phyloP scores from a whole-genome alignment of 2,113 vertebrate species.

The Crotalus viridis region DNA sequence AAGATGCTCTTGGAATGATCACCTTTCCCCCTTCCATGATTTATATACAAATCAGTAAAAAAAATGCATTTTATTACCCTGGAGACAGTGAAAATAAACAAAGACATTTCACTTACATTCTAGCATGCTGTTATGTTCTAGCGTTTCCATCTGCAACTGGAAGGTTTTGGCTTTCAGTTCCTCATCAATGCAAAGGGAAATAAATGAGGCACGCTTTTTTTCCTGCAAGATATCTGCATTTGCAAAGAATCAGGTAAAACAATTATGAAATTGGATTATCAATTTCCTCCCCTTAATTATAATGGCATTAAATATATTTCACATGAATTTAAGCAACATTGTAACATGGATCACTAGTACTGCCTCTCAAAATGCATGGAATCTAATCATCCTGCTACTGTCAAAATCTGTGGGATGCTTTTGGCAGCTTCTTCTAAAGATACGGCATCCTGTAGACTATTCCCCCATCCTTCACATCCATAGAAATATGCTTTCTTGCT shows the following conservation, averaged over 20 bases:
- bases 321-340: constrained; percentile 59
- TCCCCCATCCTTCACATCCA: rapidly evolving
- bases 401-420: constrained; percentile 33
- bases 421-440: constrained; percentile 37
- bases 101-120: constrained; percentile 45
- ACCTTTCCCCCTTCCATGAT: constrained; percentile 5
- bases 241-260: constrained; percentile 69
- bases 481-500: constrained; percentile 25
- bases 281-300: constrained; percentile 61
- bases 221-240: constrained; percentile 58
- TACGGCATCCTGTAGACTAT: constrained; percentile 18
- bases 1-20: constrained; percentile 9
- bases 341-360: constrained; percentile 57
- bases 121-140: constrained; percentile 29
- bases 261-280: constrained; percentile 64
- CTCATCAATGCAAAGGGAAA: constrained; percentile 55
- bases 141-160: not conserved
- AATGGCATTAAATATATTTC: constrained; percentile 52
- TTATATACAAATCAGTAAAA: constrained; percentile 42
- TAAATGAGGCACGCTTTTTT: constrained; percentile 14
- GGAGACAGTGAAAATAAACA: constrained; percentile 57
- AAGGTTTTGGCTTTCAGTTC: constrained; percentile 46
- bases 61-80: constrained; percentile 54
- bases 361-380: constrained; percentile 49
- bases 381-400: constrained; percentile 35